phyloP scores from a whole-genome alignment of 2,113 vertebrate species.

The Indri indri region DNA sequence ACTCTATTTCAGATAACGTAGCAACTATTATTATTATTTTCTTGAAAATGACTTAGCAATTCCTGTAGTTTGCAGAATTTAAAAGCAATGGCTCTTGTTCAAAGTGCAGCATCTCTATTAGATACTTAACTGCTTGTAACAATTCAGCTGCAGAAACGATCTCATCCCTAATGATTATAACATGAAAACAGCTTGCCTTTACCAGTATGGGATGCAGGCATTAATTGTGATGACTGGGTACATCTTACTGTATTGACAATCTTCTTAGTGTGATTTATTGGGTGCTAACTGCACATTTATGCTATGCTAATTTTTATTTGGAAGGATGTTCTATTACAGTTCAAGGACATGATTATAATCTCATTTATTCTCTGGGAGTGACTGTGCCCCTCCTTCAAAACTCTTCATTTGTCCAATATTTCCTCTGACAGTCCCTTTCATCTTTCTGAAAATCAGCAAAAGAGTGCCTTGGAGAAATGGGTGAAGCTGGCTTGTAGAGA shows the following conservation, averaged over 20 bases:
- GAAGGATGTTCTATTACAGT: neutral
- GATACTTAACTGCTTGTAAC: constrained; percentile 50
- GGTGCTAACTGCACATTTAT: constrained; percentile 26
- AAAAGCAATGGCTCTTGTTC: constrained; percentile 46
- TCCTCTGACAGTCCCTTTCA: neutral
- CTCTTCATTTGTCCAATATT: neutral
- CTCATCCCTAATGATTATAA: constrained; percentile 22
- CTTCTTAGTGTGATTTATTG: constrained; percentile 39
- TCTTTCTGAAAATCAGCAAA: neutral
- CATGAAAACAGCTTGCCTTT: constrained; percentile 34
- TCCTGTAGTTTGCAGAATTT: neutral
- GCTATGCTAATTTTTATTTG: constrained; percentile 46
- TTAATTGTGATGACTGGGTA: constrained; percentile 20
- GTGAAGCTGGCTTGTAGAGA: neutral
- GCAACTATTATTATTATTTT: neutral
- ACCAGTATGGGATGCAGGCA: neutral
- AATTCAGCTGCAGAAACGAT: neutral
- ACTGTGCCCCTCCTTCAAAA: neutral
- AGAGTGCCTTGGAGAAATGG: neutral
- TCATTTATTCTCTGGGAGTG: neutral
- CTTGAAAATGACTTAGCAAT: constrained; percentile 38
- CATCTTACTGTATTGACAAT: constrained; percentile 27
- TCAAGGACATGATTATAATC: neutral
- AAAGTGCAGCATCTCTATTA: constrained; percentile 17
- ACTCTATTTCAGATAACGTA: neutral